Evolutionary conservation across 2,888 invertebrate genomes (phyloP).

Genomic region (Micropterix aruncella): DNA sequence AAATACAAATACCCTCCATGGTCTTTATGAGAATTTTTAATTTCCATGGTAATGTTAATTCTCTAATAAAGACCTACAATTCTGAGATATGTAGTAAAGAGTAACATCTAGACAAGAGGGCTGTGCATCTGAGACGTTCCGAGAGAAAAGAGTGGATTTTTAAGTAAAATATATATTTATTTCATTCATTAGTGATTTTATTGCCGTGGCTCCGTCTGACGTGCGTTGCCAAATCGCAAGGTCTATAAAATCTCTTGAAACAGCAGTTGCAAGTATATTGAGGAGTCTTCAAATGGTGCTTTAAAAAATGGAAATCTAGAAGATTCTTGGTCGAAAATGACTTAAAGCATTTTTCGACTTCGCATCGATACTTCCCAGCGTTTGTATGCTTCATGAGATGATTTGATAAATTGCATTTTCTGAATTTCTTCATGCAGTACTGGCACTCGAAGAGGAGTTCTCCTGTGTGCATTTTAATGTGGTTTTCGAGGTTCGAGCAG

Average conservation of each 20-base stretch:
- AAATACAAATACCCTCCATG: too few relatives aligned
- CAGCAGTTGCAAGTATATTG: neutral
- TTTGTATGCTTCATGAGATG: neutral
- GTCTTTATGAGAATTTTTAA: too few relatives aligned
- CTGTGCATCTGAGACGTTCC: too few relatives aligned
- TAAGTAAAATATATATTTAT: too few relatives aligned
- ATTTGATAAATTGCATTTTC: neutral
- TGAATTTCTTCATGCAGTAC: neutral
- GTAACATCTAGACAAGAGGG: too few relatives aligned
- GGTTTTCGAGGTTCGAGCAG: neutral
- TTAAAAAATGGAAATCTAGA: neutral
- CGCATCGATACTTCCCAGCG: neutral
- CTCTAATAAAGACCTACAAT: too few relatives aligned
- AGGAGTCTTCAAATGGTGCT: neutral
- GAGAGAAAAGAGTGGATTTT: too few relatives aligned
- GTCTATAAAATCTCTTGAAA: neutral
- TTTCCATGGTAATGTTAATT: too few relatives aligned
- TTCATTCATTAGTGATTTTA: neutral
- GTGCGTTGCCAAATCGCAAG: neutral
- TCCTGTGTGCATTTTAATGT: constrained; percentile 2
- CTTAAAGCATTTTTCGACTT: neutral
- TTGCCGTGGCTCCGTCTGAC: neutral
- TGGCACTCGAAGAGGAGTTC: constrained; percentile 1
- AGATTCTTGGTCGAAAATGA: neutral
- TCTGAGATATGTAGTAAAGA: too few relatives aligned